Evolutionary conservation across 2,113 vertebrate genomes (phyloP).

Genomic region (Cathartes aura): DNA sequence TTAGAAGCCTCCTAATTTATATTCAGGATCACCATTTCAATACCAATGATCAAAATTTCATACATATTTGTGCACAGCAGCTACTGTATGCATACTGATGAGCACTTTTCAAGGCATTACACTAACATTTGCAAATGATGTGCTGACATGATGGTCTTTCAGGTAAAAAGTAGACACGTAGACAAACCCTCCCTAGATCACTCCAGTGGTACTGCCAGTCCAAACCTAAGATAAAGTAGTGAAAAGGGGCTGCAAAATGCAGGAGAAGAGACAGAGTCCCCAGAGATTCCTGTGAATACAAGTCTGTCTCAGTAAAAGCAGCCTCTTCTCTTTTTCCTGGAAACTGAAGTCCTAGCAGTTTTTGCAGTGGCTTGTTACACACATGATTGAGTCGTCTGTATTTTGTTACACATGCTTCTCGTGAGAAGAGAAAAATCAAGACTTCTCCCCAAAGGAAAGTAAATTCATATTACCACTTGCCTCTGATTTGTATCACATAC

Average conservation of each 20-base stretch:
- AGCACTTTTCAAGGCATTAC: not conserved
- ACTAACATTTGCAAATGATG: not conserved
- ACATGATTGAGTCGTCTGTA: not conserved
- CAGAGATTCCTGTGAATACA: not conserved
- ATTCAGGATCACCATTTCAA: conserved; percentile 52
- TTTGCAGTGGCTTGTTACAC: not conserved
- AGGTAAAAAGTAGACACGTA: not conserved
- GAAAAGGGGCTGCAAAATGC: not conserved
- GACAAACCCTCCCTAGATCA: not conserved
- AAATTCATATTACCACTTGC: not conserved
- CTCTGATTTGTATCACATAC: not conserved
- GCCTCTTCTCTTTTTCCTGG: not conserved
- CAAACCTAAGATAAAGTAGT: not conserved
- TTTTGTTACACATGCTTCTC: not conserved
- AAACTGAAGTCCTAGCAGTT: not conserved
- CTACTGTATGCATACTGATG: conserved; percentile 40
- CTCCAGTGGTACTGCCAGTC: not conserved
- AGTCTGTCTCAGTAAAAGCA: not conserved
- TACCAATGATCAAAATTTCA: conserved; percentile 56
- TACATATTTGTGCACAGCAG: conserved; percentile 51
- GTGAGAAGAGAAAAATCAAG: not conserved
- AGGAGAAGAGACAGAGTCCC: not conserved
- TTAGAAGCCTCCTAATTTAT: conserved; percentile 34
- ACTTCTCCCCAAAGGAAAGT: not conserved
- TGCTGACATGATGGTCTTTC: not conserved